Percentiles rank a stretch among this genome's conserved stretches.
Evolutionary conservation across 1,140 invertebrate genomes (phyloP).

Genomic region (Megalonaias nervosa): DNA sequence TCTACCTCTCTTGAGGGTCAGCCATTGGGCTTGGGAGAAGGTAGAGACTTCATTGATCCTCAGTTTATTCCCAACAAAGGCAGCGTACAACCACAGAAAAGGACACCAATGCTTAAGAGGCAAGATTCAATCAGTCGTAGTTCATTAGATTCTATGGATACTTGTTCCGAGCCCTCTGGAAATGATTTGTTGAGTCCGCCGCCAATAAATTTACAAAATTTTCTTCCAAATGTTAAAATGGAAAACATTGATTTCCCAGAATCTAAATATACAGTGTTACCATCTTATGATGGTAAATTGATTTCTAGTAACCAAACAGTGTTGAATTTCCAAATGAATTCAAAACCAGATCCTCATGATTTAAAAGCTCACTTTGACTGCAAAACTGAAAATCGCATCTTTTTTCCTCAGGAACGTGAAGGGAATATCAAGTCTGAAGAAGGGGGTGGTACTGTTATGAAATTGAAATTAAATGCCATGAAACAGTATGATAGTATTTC

Average conservation of each 20-base stretch:
- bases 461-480: constrained; percentile 31
- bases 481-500: constrained; percentile 24
- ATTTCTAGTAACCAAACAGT: too few relatives aligned
- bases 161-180: too few relatives aligned
- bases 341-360: constrained; percentile 29
- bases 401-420: constrained; percentile 33
- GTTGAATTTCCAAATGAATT: too few relatives aligned
- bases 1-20: constrained; percentile 66
- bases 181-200: too few relatives aligned
- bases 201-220: too few relatives aligned
- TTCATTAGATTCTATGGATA: too few relatives aligned
- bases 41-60: constrained; percentile 48
- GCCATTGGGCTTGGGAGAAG: constrained; percentile 63
- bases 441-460: constrained; percentile 30
- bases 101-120: constrained; percentile 40
- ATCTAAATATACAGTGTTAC: too few relatives aligned
- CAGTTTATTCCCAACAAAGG: constrained; percentile 27
- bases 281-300: too few relatives aligned
- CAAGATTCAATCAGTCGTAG: constrained; percentile 30
- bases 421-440: constrained; percentile 13
- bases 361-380: constrained; percentile 34
- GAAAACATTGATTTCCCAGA: too few relatives aligned
- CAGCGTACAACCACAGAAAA: constrained; percentile 23
- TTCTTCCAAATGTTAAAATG: too few relatives aligned
- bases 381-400: constrained; percentile 24